Evolutionary conservation across 2,797 vertebrate genomes (phyloP).

Genomic region (Tamandua tetradactyla): DNA sequence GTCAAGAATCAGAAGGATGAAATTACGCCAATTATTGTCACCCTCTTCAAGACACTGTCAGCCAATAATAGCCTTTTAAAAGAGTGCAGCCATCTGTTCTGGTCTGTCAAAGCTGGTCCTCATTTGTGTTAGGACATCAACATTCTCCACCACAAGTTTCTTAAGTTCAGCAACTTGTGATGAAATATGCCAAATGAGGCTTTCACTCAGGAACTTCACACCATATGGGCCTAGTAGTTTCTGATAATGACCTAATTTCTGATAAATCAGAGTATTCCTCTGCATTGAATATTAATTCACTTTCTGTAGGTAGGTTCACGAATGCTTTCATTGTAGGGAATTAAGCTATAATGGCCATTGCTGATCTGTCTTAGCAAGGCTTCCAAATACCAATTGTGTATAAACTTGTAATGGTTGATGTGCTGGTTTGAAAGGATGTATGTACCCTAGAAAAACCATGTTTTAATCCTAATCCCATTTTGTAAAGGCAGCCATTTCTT

Average conservation of each 20-base stretch:
- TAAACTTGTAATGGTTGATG: constrained; percentile 98
- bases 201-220: constrained; percentile 99
- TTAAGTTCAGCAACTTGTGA: constrained; percentile 99
- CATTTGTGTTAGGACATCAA: constrained; percentile 99
- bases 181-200: constrained; percentile 99
- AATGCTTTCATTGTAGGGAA: constrained; percentile 99
- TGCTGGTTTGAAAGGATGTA: too few species aligned
- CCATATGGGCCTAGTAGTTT: constrained; percentile 98
- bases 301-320: constrained; percentile 98
- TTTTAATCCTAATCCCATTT: too few species aligned
- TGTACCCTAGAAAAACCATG: too few species aligned
- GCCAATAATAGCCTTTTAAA: constrained; percentile 95
- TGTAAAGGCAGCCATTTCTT: too few species aligned
- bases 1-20: constrained; percentile 98
- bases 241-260: constrained; percentile 97
- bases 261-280: constrained; percentile 99
- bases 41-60: constrained; percentile 94
- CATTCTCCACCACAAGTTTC: constrained; percentile 99
- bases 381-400: constrained; percentile 99
- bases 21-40: constrained; percentile 99
- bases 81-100: constrained; percentile 98
- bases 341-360: constrained; percentile 98
- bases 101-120: constrained; percentile 99
- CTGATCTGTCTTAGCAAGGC: constrained; percentile 98
- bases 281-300: constrained; percentile 98